These are phyloP conservation scores for Paracentrotus lividus DNA, from an alignment of 53 echinoderm and acorn worm genomes.

Conservation along the genomic window DNA sequence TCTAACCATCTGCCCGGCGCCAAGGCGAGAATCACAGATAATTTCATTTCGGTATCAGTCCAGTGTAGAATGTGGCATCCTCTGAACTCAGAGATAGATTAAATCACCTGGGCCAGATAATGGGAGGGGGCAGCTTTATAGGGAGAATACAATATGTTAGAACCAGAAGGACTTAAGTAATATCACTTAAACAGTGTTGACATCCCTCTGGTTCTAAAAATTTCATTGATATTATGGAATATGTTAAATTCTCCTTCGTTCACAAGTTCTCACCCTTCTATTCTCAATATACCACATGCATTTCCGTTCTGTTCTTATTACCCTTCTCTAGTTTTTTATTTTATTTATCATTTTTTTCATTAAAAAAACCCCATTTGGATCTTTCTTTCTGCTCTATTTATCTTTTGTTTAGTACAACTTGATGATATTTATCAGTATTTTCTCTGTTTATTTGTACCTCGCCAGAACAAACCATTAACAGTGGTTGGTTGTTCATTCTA, in stretches of 20 bases:
- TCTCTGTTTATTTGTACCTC: too few species aligned
- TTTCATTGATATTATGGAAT: background rate
- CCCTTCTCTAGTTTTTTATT: too few species aligned
- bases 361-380: background rate
- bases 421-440: too few species aligned
- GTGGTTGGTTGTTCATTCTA: conserved; percentile 3
- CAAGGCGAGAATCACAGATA: conserved; percentile 23
- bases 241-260: too few species aligned
- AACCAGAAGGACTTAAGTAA: background rate
- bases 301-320: background rate
- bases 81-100: background rate
- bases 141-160: background rate
- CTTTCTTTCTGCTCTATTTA: conserved; percentile 12
- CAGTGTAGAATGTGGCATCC: background rate
- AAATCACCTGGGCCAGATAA: background rate
- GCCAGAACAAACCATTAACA: background rate
- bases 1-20: conserved; percentile 3
- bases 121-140: too few species aligned
- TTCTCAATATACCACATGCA: background rate
- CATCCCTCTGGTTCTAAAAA: too few species aligned
- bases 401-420: conserved; percentile 18
- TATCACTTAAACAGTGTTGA: too few species aligned
- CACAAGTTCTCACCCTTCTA: too few species aligned
- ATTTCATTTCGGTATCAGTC: conserved; percentile 28
- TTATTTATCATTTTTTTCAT: background rate